Evolutionary conservation across 2,797 vertebrate species (phyloP).

Genomic region (Anabas testudineus): DNA sequence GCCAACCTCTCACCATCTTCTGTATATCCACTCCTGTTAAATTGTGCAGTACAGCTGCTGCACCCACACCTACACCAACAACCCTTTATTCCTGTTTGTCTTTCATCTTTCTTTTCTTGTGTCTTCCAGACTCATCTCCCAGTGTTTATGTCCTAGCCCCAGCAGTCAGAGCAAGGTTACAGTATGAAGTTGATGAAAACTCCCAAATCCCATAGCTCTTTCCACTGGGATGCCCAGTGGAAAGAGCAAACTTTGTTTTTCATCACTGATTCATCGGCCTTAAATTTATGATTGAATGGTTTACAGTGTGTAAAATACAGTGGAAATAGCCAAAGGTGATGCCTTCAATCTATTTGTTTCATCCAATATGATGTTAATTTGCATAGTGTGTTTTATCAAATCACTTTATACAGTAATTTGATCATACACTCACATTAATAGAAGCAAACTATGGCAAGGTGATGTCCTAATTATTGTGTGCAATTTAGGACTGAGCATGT

Average conservation of each 20-base stretch:
- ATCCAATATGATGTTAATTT: no score
- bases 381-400: background rate
- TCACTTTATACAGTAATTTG: background rate
- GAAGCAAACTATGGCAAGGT: background rate
- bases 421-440: background rate
- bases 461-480: background rate
- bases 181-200: background rate
- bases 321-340: no score
- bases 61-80: background rate
- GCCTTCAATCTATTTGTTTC: no score
- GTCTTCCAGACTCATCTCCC: background rate
- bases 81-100: background rate
- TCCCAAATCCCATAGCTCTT: background rate
- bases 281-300: no score
- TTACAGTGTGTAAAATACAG: no score
- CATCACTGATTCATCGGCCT: no score
- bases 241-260: no score
- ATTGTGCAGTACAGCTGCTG: conserved; percentile 33
- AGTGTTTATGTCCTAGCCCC: background rate
- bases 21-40: conserved; percentile 15
- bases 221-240: no score
- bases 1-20: conserved; percentile 25
- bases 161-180: background rate
- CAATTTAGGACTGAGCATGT: conserved; percentile 2
- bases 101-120: background rate